Evolutionary conservation across 2,888 invertebrate genomes (phyloP).

Genomic region (Athetis lepigone): DNA sequence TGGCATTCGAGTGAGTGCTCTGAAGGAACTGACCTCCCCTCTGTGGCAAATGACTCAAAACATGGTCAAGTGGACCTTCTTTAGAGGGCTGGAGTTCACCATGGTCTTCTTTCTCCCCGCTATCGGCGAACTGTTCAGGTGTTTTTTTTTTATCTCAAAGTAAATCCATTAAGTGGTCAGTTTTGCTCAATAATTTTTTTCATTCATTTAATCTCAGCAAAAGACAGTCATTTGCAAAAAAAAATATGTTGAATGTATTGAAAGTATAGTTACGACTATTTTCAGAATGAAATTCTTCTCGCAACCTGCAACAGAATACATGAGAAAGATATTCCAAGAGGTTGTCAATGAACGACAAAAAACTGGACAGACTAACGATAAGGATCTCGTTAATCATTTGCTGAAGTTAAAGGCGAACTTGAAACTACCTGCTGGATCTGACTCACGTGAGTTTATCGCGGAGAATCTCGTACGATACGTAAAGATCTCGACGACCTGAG

Average conservation of each 20-base stretch:
- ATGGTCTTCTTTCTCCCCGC: conserved; percentile 78
- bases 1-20: conserved; percentile 77
- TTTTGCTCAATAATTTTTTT: too few species aligned
- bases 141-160: neutral
- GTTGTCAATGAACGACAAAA: conserved; percentile 74
- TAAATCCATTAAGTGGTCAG: too few species aligned
- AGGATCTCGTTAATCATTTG: conserved; percentile 80
- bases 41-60: conserved; percentile 81
- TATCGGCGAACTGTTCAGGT: conserved; percentile 77
- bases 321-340: conserved; percentile 76
- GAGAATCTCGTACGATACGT: neutral
- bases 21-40: conserved; percentile 76
- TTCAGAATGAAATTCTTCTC: conserved; percentile 81
- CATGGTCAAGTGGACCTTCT: conserved; percentile 82
- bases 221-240: neutral
- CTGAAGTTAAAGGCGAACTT: conserved; percentile 78
- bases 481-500: neutral
- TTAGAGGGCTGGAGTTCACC: conserved; percentile 80
- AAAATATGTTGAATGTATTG: neutral
- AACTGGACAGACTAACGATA: conserved; percentile 64
- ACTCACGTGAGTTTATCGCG: conserved; percentile 66
- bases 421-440: conserved; percentile 74
- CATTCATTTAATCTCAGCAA: too few species aligned
- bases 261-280: conserved; percentile 19
- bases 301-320: conserved; percentile 73